Conservation (phyloP, 2,113 vertebrate genomes). For the Ceyx margarethae region DNA sequence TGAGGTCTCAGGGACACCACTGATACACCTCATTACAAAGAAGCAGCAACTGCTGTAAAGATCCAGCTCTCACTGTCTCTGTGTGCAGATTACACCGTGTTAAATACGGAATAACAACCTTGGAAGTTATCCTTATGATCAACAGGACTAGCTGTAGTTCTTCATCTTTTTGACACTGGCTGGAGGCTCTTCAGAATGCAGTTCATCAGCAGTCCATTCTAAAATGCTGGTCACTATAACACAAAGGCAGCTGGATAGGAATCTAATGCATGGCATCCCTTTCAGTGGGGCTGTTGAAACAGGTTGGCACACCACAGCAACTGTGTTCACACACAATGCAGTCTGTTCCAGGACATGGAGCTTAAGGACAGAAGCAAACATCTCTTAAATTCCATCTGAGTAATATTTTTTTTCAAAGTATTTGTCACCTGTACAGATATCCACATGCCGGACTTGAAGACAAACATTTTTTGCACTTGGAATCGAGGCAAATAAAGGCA, state of each 20-base stretch:
- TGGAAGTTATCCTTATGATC: neutral
- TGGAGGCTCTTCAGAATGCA: neutral
- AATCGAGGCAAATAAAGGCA: conserved; percentile 11
- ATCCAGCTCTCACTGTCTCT: neutral
- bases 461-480: conserved; percentile 23
- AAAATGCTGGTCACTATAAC: neutral
- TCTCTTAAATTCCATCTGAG: conserved; percentile 61
- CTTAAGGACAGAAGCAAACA: conserved; percentile 55
- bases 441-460: conserved; percentile 3
- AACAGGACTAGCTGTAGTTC: neutral
- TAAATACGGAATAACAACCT: neutral
- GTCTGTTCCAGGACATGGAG: conserved; percentile 50
- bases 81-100: neutral
- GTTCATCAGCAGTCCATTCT: neutral
- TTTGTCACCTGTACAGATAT: conserved; percentile 59
- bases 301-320: neutral
- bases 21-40: neutral
- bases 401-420: conserved; percentile 48
- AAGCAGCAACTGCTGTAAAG: neutral
- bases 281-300: neutral
- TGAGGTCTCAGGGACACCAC: neutral
- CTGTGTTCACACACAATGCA: conserved; percentile 6
- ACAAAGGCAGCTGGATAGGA: neutral
- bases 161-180: neutral
- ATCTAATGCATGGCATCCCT: neutral